phyloP scores from a whole-genome alignment of 2,797 vertebrate genomes.

The Bryconaethiops microstoma region DNA sequence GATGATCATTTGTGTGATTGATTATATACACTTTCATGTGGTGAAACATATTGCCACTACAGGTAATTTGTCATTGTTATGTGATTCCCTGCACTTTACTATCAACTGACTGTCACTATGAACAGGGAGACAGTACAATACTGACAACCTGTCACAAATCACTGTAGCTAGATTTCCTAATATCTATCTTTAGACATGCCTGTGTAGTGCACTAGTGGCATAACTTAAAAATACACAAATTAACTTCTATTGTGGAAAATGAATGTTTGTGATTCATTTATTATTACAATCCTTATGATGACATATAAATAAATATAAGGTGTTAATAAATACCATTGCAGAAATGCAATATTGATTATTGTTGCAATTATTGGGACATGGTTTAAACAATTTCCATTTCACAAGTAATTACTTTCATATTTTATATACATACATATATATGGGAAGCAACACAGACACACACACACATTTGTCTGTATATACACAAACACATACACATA shows the following conservation, averaged over 20 bases:
- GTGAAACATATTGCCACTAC: constrained; percentile 9
- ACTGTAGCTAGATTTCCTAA: constrained; percentile 10
- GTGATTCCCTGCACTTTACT: constrained; percentile 12
- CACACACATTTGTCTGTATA: too few species aligned
- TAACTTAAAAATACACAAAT: neutral
- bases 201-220: too few species aligned
- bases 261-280: too few species aligned
- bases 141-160: constrained; percentile 6
- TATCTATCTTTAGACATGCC: constrained; percentile 29
- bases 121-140: neutral
- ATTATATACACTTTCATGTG: constrained; percentile 27
- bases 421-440: neutral
- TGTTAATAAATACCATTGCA: too few species aligned
- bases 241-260: too few species aligned
- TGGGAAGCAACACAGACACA: too few species aligned
- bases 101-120: constrained; percentile 3
- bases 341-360: too few species aligned
- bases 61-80: constrained; percentile 5
- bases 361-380: too few species aligned
- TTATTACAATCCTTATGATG: too few species aligned
- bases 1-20: constrained; percentile 6
- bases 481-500: too few species aligned
- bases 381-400: too few species aligned
- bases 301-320: too few species aligned
- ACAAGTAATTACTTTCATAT: neutral